These are phyloP conservation scores for Phalloptychus januarius DNA, from an alignment of 2,797 vertebrate genomes.

Conservation along the genomic window DNA sequence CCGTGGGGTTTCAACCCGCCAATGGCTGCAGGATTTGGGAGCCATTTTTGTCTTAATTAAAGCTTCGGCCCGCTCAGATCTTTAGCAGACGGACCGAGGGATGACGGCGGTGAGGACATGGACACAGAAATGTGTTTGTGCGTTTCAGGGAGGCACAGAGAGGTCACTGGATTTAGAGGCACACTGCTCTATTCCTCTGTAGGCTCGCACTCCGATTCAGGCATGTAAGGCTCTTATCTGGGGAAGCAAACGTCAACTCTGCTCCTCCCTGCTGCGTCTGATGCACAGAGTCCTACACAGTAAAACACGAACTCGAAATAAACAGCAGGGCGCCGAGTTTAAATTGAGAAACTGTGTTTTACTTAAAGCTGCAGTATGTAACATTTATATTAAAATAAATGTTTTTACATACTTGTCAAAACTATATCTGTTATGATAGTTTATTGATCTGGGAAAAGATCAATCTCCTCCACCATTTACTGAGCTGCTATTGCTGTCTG, in stretches of 20 bases:
- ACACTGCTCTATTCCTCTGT: slow-evolving; percentile 27
- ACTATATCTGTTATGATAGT: no score
- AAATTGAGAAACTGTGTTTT: slow-evolving; percentile 1
- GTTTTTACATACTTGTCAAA: no score
- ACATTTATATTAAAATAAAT: no score
- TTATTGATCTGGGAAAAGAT: no score
- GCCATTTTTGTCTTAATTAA: slow-evolving; percentile 62
- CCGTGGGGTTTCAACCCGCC: slow-evolving; percentile 29
- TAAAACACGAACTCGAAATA: slow-evolving; percentile 15
- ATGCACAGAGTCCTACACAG: slow-evolving; percentile 32
- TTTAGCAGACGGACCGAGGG: slow-evolving; percentile 40
- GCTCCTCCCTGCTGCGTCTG: neutral
- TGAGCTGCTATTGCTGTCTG: no score
- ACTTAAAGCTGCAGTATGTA: no score
- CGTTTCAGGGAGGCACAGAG: slow-evolving; percentile 39
- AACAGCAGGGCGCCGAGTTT: slow-evolving; percentile 18
- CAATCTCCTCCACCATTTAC: no score
- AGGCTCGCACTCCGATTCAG: slow-evolving; percentile 32
- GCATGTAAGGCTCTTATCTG: slow-evolving; percentile 33
- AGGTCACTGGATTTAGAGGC: slow-evolving; percentile 44
- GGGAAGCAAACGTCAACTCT: slow-evolving; percentile 32
- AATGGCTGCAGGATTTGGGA: slow-evolving; percentile 48
- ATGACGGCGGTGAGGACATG: slow-evolving; percentile 38
- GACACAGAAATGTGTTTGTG: slow-evolving; percentile 34
- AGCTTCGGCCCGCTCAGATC: slow-evolving; percentile 29